Evolutionary conservation across 2,797 vertebrate genomes (phyloP).

Genomic region (Alca torda): DNA sequence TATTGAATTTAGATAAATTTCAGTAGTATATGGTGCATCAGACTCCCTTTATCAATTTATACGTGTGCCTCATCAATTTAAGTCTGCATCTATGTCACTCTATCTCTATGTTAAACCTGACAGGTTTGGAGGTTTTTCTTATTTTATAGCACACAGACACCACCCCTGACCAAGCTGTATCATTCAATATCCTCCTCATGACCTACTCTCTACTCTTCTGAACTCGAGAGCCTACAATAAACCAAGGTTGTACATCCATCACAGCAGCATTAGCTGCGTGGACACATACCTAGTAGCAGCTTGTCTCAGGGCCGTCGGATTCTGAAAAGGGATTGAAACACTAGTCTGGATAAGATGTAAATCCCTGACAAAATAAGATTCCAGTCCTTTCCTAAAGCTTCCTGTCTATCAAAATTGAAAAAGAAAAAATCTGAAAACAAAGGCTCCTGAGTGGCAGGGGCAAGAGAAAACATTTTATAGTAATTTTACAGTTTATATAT

Average conservation of each 20-base stretch:
- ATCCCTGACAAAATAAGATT: constrained; percentile 22
- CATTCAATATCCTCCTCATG: background rate
- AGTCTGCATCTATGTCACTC: constrained; percentile 48
- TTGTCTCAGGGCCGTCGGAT: background rate
- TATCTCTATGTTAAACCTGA: constrained; percentile 23
- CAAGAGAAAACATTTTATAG: background rate
- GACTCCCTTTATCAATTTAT: constrained; percentile 74
- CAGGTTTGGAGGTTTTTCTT: background rate
- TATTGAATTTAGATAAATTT: constrained; percentile 82
- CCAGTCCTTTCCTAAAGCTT: background rate
- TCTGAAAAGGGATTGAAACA: constrained; percentile 14
- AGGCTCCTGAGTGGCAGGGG: background rate
- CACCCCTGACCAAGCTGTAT: background rate
- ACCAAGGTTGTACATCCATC: background rate
- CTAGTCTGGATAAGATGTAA: background rate
- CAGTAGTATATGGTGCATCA: constrained; percentile 63
- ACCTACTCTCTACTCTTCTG: background rate
- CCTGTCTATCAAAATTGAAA: background rate
- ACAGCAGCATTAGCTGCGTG: background rate
- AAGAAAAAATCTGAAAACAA: background rate
- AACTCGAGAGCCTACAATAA: background rate
- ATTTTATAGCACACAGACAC: background rate
- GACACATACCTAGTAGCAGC: background rate
- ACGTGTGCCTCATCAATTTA: constrained; percentile 64
- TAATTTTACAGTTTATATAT: background rate